Evolutionary conservation across 1,140 invertebrate genomes (phyloP).

Genomic region (Apis florea): DNA sequence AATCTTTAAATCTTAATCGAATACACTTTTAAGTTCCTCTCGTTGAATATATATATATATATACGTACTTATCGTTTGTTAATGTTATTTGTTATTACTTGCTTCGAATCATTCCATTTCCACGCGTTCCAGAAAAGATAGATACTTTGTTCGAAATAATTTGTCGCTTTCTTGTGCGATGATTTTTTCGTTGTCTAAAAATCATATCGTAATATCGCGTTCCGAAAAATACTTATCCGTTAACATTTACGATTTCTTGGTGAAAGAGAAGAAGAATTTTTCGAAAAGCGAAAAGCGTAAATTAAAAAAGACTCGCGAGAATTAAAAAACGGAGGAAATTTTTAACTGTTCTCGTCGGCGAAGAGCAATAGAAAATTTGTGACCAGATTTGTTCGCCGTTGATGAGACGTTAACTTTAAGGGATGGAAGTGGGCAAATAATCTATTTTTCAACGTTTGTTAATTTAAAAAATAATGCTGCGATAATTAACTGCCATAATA

Average conservation of each 20-base stretch:
- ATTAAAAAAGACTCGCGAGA: background rate
- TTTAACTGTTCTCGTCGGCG: background rate
- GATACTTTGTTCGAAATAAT: background rate
- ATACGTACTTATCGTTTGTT: background rate
- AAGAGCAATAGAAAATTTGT: background rate
- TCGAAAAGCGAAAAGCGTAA: background rate
- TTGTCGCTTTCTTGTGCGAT: background rate
- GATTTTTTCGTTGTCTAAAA: background rate
- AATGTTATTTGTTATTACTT: background rate
- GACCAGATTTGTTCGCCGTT: constrained; percentile 6
- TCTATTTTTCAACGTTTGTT: background rate
- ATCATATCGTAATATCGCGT: background rate
- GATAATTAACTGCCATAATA: constrained; percentile 23
- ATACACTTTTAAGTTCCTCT: constrained; percentile 47
- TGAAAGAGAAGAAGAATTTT: background rate
- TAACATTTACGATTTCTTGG: background rate
- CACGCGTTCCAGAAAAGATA: background rate
- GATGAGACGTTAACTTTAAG: background rate
- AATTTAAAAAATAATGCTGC: background rate
- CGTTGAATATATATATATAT: background rate
- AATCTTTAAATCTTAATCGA: constrained; percentile 11
- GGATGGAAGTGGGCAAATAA: constrained; percentile 22
- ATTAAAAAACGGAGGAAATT: background rate
- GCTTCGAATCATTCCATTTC: constrained; percentile 1
- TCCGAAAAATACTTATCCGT: background rate